Percentiles rank a stretch among this genome's conserved stretches.
Evolutionary conservation across 2,888 invertebrate genomes (phyloP).

Genomic region (Acanthosepion esculentum): DNA sequence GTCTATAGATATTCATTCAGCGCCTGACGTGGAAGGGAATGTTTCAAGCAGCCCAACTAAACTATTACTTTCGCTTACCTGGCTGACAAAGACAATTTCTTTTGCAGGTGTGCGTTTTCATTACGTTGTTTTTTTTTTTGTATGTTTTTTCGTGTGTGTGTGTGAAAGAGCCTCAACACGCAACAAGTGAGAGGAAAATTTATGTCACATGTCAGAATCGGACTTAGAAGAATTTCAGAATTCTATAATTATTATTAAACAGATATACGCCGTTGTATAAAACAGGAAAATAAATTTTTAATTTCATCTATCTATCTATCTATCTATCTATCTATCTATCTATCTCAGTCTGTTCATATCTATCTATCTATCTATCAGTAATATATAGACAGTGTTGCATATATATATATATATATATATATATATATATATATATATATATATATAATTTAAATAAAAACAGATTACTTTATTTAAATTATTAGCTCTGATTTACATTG

Average conservation of each 20-base stretch:
- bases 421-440: too few species aligned
- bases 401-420: too few species aligned
- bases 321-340: constrained; percentile 36
- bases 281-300: background rate
- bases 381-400: too few species aligned
- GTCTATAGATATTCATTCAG: background rate
- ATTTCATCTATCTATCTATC: background rate
- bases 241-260: too few species aligned
- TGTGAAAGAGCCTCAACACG: background rate
- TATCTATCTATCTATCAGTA: background rate
- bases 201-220: background rate
- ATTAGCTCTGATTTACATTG: too few species aligned
- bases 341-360: background rate
- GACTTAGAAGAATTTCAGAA: too few species aligned
- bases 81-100: background rate
- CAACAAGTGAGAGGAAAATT: background rate
- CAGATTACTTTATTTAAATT: too few species aligned
- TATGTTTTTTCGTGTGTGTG: too few species aligned
- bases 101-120: background rate
- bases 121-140: background rate
- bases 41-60: background rate
- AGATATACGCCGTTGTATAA: too few species aligned
- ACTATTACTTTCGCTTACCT: background rate
- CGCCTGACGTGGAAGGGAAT: background rate
- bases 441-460: too few species aligned